A percentile compares a stretch with the other conserved stretches of the same genome.
These are phyloP conservation scores for Ostrea edulis DNA, from an alignment of 1,140 invertebrate species.

Conservation along the genomic window DNA sequence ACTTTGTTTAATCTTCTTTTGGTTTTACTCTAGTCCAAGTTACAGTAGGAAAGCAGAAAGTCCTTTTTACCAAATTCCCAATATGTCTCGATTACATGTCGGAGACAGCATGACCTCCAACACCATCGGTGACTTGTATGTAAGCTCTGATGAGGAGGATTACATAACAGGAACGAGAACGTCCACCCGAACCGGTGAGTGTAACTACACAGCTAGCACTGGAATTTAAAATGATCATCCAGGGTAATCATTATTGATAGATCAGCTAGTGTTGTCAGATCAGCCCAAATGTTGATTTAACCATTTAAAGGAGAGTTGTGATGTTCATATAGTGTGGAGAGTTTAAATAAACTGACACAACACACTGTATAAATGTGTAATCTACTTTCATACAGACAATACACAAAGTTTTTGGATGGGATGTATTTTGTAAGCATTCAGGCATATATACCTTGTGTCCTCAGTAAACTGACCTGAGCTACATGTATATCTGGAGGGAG, in stretches of 20 bases:
- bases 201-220: neutral
- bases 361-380: too few relatives aligned
- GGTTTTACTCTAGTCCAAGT: constrained; percentile 51
- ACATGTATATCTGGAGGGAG: too few relatives aligned
- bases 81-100: constrained; percentile 63
- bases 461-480: too few relatives aligned
- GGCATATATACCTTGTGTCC: too few relatives aligned
- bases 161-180: neutral
- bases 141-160: constrained; percentile 48
- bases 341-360: too few relatives aligned
- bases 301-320: neutral
- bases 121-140: constrained; percentile 28
- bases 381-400: too few relatives aligned
- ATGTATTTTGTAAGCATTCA: too few relatives aligned
- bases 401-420: too few relatives aligned
- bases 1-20: neutral
- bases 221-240: neutral
- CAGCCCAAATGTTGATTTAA: neutral
- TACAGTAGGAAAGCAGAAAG: constrained; percentile 58
- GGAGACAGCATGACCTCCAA: neutral
- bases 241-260: neutral
- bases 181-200: neutral
- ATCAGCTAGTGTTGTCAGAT: neutral
- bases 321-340: neutral
- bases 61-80: constrained; percentile 62